Percentiles rank a stretch among this genome's conserved stretches.
Evolutionary conservation across 2,797 vertebrate genomes (phyloP).

Genomic region (Trachops cirrhosus): DNA sequence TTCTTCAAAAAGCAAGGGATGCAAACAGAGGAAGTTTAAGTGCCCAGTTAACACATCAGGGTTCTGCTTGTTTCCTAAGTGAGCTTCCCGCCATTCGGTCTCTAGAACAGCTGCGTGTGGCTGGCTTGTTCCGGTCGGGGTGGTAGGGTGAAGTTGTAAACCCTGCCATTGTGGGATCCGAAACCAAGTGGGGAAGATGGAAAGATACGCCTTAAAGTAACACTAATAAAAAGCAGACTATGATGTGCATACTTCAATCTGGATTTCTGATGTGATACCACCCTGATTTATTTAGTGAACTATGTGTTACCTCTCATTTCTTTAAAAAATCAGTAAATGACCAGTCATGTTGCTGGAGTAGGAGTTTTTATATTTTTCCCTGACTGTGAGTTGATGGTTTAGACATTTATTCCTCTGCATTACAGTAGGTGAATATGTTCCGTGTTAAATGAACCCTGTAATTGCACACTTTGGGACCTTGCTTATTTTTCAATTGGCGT

Average conservation of each 20-base stretch:
- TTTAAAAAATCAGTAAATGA: neutral
- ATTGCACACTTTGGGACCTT: neutral
- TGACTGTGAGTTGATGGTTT: neutral
- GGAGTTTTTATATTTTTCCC: conserved; percentile 25
- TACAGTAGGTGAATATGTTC: neutral
- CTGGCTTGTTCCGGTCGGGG: neutral
- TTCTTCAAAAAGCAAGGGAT: neutral
- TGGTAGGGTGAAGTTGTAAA: neutral
- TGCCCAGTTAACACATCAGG: neutral
- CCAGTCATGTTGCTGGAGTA: neutral
- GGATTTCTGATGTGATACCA: neutral
- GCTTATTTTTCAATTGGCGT: conserved; percentile 19
- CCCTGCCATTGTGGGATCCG: neutral
- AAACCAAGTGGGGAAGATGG: neutral
- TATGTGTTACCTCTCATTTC: neutral
- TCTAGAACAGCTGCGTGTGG: neutral
- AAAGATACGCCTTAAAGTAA: neutral
- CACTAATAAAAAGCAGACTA: neutral
- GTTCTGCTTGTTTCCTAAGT: neutral
- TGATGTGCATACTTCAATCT: fast-evolving
- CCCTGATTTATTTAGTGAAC: neutral
- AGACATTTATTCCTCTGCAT: conserved; percentile 32
- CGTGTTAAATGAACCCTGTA: conserved; percentile 30
- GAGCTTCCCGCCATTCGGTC: neutral
- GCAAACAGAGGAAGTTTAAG: neutral